Conservation (phyloP, 2,797 vertebrate species). For the Botia almorhae region DNA sequence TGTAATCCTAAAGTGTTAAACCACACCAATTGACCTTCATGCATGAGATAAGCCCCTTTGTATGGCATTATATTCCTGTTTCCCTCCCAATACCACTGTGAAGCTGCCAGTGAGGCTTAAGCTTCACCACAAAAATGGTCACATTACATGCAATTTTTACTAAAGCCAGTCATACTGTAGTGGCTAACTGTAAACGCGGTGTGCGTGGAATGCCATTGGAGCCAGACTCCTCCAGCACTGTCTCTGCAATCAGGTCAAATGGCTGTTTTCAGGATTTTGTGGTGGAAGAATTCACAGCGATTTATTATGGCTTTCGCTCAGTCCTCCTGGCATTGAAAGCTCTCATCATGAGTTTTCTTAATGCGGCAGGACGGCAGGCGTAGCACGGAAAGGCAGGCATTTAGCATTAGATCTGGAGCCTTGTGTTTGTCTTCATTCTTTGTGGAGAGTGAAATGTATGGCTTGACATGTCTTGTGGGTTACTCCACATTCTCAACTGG, state of each 20-base stretch:
- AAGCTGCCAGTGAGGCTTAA: constrained; percentile 54
- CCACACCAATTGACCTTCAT: constrained; percentile 40
- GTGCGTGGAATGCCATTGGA: constrained; percentile 28
- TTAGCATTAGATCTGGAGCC: constrained; percentile 21
- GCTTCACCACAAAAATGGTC: constrained; percentile 50
- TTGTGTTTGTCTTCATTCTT: constrained; percentile 32
- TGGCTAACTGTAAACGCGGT: constrained; percentile 30
- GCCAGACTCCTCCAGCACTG: constrained; percentile 27
- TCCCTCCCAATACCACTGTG: constrained; percentile 50
- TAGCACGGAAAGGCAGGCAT: constrained; percentile 41
- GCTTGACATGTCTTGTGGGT: constrained; percentile 21
- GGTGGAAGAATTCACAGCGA: constrained; percentile 46
- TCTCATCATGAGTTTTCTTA: constrained; percentile 51
- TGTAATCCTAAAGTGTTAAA: constrained; percentile 59
- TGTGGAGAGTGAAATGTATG: constrained; percentile 26
- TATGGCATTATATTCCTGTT: constrained; percentile 35
- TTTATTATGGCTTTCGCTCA: constrained; percentile 44
- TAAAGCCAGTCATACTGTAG: constrained; percentile 40
- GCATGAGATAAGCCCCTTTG: constrained; percentile 25
- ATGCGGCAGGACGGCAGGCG: constrained; percentile 27
- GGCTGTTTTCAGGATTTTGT: constrained; percentile 53
- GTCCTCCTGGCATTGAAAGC: constrained; percentile 52
- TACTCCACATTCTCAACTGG: constrained; percentile 6
- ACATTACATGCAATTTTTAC: constrained; percentile 50
- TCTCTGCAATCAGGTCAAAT: constrained; percentile 36